Evolutionary conservation across 2,113 vertebrate species (phyloP).

Genomic region (Pycnonotus jocosus): DNA sequence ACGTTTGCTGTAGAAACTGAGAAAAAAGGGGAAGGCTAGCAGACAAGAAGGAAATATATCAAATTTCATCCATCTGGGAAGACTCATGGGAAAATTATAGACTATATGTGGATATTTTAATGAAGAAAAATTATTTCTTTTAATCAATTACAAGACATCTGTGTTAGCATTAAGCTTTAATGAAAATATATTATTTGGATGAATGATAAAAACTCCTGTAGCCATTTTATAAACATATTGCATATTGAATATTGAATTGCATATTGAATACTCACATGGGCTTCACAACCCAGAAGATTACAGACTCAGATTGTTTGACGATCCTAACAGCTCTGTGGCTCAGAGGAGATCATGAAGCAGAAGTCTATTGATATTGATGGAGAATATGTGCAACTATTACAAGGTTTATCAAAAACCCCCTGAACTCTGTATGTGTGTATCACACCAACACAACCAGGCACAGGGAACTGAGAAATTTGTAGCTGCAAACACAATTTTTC

Average conservation of each 20-base stretch:
- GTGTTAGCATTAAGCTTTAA: background rate
- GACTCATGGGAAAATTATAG: background rate
- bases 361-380: background rate
- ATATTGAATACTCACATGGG: background rate
- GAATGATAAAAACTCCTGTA: background rate
- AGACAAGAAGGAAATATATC: background rate
- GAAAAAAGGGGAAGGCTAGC: background rate
- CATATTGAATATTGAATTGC: too few relatives aligned
- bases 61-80: background rate
- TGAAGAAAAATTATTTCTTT: background rate
- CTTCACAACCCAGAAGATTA: background rate
- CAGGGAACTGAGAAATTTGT: background rate
- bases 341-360: background rate
- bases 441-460: background rate
- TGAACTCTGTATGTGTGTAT: background rate
- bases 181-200: background rate
- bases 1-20: background rate
- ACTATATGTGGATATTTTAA: background rate
- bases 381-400: background rate
- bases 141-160: background rate
- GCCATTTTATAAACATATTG: background rate
- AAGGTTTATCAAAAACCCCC: background rate
- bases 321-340: background rate
- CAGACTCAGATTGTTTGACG: background rate
- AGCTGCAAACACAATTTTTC: background rate